These are phyloP conservation scores for Crossocerus cetratus DNA, from an alignment of 2,888 invertebrate genomes.

Conservation along the genomic window DNA sequence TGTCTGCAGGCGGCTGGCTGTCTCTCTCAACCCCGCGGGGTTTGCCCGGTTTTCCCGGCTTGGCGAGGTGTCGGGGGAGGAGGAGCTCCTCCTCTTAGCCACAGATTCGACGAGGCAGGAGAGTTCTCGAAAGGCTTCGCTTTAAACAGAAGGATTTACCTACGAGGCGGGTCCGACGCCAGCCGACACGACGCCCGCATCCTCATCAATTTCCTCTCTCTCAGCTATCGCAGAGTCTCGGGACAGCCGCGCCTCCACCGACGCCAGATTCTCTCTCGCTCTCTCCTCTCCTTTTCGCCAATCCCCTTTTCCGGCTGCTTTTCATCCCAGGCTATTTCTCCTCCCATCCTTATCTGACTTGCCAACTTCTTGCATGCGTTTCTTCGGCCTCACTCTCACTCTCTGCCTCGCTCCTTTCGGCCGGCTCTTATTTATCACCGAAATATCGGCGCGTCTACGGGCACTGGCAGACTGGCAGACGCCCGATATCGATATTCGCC, in stretches of 20 bases:
- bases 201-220: conserved; percentile 62
- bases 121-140: conserved; percentile 34
- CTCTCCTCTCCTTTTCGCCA: conserved; percentile 2
- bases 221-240: not conserved
- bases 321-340: not conserved
- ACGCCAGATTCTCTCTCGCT: conserved; percentile 18
- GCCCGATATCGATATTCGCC: conserved; percentile 42
- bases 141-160: conserved; percentile 59
- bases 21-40: not conserved
- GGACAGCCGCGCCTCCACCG: conserved; percentile 13
- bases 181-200: conserved; percentile 51
- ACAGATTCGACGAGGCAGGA: conserved; percentile 24
- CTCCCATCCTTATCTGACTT: conserved; percentile 2
- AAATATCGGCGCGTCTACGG: conserved; percentile 33
- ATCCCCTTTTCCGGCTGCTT: not conserved
- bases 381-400: not conserved
- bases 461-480: conserved; percentile 39
- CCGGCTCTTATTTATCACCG: conserved; percentile 49
- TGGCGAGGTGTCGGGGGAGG: too few relatives aligned
- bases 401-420: conserved; percentile 2
- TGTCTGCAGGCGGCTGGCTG: not conserved
- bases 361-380: not conserved
- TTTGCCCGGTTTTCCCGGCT: conserved; percentile 10
- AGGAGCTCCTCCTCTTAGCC: conserved; percentile 9
- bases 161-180: conserved; percentile 42